phyloP scores from a whole-genome alignment of 2,113 vertebrate species.

The Xerus inauris region DNA sequence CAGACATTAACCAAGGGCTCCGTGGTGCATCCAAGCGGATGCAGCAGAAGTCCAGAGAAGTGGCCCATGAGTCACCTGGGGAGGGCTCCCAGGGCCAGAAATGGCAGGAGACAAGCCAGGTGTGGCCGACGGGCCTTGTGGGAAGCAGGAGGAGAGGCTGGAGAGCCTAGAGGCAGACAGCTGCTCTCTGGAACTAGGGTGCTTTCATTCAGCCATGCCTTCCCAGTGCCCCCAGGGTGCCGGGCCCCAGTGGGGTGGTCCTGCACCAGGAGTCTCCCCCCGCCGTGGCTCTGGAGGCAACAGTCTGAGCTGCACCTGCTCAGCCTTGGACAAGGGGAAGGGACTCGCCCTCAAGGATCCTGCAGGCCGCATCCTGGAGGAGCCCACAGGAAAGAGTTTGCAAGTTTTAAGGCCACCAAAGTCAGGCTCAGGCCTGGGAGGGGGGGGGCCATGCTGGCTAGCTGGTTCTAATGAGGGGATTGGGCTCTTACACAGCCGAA shows the following conservation, averaged over 20 bases:
- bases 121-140: background rate
- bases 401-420: conserved; percentile 61
- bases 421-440: background rate
- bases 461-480: conserved; percentile 82
- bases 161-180: background rate
- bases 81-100: rapidly evolving
- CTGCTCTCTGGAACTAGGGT: background rate
- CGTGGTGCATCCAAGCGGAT: background rate
- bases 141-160: background rate
- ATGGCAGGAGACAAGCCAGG: too few species aligned
- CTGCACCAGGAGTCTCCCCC: background rate
- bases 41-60: background rate
- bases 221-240: rapidly evolving
- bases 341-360: background rate
- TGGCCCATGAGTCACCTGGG: rapidly evolving
- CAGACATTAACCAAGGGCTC: rapidly evolving
- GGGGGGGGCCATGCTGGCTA: background rate
- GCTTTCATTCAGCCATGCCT: background rate
- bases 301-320: conserved; percentile 47
- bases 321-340: background rate
- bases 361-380: background rate
- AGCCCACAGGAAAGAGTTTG: conserved; percentile 53
- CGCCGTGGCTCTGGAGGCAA: background rate
- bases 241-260: background rate
- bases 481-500: conserved; percentile 74